phyloP scores from a whole-genome alignment of 2,888 invertebrate genomes.

The Iselma pallidipennis region DNA sequence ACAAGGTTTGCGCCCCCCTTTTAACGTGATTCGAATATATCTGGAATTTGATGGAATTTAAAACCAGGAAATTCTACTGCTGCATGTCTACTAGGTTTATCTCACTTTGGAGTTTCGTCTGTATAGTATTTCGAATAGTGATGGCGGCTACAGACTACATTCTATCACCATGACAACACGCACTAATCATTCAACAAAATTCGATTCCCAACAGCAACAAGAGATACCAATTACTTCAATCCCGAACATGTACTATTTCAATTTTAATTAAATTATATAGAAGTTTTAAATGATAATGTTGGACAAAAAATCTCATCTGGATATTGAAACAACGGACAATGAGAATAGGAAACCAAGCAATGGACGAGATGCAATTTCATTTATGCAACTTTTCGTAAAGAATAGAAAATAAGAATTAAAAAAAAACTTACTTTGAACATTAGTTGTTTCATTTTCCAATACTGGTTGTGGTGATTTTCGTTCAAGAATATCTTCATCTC shows the following conservation, averaged over 20 bases:
- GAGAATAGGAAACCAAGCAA: too few species aligned
- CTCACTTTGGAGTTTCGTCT: background rate
- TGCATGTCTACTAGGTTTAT: background rate
- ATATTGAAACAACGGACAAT: too few species aligned
- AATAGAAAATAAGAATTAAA: background rate
- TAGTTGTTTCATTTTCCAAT: background rate
- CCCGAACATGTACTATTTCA: conserved; percentile 15
- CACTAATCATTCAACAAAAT: conserved; percentile 21
- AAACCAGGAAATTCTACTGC: background rate
- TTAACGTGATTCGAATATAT: background rate
- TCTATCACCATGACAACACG: conserved; percentile 21
- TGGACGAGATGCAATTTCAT: too few species aligned
- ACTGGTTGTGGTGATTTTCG: background rate
- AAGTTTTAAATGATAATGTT: too few species aligned
- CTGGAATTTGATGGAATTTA: background rate
- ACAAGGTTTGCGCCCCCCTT: background rate
- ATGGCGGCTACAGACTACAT: conserved; percentile 1
- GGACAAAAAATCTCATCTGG: background rate
- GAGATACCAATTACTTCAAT: conserved; percentile 18
- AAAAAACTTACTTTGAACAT: background rate
- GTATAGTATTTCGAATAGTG: background rate
- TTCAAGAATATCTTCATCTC: background rate
- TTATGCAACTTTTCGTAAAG: too few species aligned
- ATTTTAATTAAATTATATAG: too few species aligned
- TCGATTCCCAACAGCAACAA: conserved; percentile 6